Evolutionary conservation across 2,113 vertebrate genomes (phyloP).

Genomic region (Panthera uncia): DNA sequence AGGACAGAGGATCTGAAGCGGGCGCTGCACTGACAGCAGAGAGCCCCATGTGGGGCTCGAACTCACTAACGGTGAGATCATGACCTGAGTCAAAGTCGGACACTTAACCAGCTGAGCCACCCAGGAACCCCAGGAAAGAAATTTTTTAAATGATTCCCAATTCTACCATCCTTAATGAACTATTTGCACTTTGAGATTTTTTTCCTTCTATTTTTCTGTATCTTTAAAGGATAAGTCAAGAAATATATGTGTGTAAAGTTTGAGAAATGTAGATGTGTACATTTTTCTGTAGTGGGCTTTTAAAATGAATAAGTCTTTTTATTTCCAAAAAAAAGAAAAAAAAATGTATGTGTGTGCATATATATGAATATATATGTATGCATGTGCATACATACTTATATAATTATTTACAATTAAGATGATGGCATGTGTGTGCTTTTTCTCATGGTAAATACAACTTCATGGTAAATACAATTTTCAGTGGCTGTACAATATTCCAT

Average conservation of each 20-base stretch:
- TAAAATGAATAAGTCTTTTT: too few relatives aligned
- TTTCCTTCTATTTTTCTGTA: not conserved
- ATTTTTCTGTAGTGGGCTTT: too few relatives aligned
- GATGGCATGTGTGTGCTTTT: not conserved
- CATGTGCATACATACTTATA: not conserved
- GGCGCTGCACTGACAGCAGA: too few relatives aligned
- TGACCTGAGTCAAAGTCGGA: too few relatives aligned
- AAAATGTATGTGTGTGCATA: too few relatives aligned
- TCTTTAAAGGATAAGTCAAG: not conserved
- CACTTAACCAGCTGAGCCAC: too few relatives aligned
- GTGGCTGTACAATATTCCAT: not conserved
- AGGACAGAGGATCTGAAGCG: too few relatives aligned
- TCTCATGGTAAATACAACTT: not conserved
- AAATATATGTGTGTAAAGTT: not conserved
- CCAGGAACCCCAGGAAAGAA: not conserved
- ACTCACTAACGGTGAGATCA: too few relatives aligned
- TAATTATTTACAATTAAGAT: constrained; percentile 17
- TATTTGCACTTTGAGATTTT: not conserved
- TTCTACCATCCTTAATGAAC: not conserved
- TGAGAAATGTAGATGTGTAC: too few relatives aligned
- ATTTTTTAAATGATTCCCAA: not conserved
- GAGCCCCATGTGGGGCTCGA: too few relatives aligned
- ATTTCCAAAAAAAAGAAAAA: too few relatives aligned
- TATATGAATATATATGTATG: not conserved
- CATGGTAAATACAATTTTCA: not conserved